Evolutionary conservation across 2,113 vertebrate genomes (phyloP), one percentile per base, ranked within the genome.

Genomic region (Pygoscelis antarcticus): DNA sequence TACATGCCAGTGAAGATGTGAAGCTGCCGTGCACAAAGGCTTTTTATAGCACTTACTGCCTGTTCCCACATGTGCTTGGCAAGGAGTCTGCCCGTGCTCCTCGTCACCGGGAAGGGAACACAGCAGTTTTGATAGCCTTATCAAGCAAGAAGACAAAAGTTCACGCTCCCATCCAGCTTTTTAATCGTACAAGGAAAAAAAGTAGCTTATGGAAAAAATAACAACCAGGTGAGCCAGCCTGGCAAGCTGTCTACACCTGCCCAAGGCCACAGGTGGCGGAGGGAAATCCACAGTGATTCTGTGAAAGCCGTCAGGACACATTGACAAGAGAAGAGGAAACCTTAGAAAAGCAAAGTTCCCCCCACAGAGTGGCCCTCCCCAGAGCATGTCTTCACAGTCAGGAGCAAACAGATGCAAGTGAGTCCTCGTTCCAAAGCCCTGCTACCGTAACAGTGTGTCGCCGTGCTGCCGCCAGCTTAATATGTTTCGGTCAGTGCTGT

Each of bases 211-310:
- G 46, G 44, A 64, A 66, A 95, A 89, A 93, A 55, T 16, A 87
- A 12, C 61, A 49, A 27, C 19, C 44, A 85, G 30, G 54, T 83
- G 19, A 96, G 54, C 27, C 60, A 64, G 40, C 16, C 21, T 61
- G 60, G 23, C 32, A 83, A 81, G 22, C 27, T 11, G 13, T 38
- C 38, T 64, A 40, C 17, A 34, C 46, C 47, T 64, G 22, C 34
- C 47, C 40, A 51, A 18, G 27, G 66, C 29, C 3, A 1, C 14
- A 64, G 58, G 71, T 0, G 5, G 34, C 0, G 0, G 66, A 46
- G 57, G 51, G 26, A 91, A 87, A 57, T 71, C 22, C 0, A 0
- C 57, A 91, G 47, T 1, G 3, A 40, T 75, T 78, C 61, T 36
- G 21, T 85, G 60, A 54, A 79, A 78, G 21, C 8, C 4, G 3